Percentiles rank a stretch among this genome's conserved stretches.
phyloP scores from a whole-genome alignment of 2,888 invertebrate genomes.

The Theodoxus fluviatilis region DNA sequence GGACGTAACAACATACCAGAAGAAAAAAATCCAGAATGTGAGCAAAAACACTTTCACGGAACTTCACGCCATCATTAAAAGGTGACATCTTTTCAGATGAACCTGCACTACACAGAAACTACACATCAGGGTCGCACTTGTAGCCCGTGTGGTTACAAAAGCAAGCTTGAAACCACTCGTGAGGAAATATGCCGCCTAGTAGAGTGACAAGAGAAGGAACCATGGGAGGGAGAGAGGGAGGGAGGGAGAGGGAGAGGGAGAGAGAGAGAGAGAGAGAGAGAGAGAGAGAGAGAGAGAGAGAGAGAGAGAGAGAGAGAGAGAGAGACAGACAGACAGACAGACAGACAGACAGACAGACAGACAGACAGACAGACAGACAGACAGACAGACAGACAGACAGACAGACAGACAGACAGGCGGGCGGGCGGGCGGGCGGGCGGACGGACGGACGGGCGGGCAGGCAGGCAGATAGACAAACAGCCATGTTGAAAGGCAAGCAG shows the following conservation, averaged over 20 bases:
- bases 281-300: constrained; percentile 27
- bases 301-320: constrained; percentile 19
- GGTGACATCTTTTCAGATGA: too few species aligned
- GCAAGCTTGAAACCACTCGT: too few species aligned
- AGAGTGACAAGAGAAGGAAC: background rate
- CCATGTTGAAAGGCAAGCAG: too few species aligned
- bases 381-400: background rate
- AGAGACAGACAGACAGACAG: constrained; percentile 10
- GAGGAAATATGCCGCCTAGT: too few species aligned
- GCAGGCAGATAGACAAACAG: background rate
- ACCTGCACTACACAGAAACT: too few species aligned
- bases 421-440: background rate
- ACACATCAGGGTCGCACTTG: too few species aligned
- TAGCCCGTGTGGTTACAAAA: too few species aligned
- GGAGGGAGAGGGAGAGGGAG: constrained; percentile 22
- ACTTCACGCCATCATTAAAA: too few species aligned
- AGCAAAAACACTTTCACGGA: too few species aligned
- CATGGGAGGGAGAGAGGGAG: background rate
- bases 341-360: background rate
- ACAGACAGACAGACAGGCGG: background rate
- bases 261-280: constrained; percentile 14
- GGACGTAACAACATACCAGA: too few species aligned
- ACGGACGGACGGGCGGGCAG: background rate
- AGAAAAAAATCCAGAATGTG: too few species aligned
- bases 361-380: background rate